Conservation (phyloP, 2,888 invertebrate genomes). For the Drosophila meridionalis region DNA sequence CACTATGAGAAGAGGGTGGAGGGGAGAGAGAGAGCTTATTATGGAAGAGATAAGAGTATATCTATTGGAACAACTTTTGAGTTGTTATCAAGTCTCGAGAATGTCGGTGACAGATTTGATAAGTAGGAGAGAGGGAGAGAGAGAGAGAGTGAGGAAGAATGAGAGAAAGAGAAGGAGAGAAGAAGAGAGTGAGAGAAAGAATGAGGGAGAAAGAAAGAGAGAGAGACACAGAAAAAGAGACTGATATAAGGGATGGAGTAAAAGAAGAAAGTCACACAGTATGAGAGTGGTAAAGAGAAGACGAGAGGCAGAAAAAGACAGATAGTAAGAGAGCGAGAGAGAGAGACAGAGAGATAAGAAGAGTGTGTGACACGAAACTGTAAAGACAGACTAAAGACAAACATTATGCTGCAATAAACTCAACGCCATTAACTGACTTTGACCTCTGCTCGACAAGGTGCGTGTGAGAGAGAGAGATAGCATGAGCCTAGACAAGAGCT, state of each 20-base stretch:
- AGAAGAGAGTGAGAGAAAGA: neutral
- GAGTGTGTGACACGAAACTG: neutral
- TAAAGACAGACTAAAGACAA: neutral
- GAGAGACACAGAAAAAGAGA: neutral
- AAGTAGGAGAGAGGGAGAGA: neutral
- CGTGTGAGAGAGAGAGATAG: neutral
- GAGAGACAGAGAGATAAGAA: neutral
- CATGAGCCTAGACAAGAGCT: neutral
- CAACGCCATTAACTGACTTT: slow-evolving; percentile 7
- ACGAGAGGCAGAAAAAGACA: neutral
- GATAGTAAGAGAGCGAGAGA: neutral
- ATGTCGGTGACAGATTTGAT: neutral
- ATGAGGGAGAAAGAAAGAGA: neutral
- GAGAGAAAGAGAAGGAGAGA: neutral
- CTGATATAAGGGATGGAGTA: neutral
- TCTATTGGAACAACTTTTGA: too few relatives aligned
- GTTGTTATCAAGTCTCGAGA: neutral
- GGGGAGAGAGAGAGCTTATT: neutral
- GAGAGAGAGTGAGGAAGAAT: neutral
- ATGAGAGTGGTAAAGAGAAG: neutral
- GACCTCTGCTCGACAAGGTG: neutral
- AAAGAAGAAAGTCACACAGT: too few relatives aligned
- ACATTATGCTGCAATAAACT: neutral
- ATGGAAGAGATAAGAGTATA: neutral
- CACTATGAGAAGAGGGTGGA: neutral